These are phyloP conservation scores for Drosophila ohnishii DNA, from an alignment of 1,140 invertebrate species.

Conservation along the genomic window DNA sequence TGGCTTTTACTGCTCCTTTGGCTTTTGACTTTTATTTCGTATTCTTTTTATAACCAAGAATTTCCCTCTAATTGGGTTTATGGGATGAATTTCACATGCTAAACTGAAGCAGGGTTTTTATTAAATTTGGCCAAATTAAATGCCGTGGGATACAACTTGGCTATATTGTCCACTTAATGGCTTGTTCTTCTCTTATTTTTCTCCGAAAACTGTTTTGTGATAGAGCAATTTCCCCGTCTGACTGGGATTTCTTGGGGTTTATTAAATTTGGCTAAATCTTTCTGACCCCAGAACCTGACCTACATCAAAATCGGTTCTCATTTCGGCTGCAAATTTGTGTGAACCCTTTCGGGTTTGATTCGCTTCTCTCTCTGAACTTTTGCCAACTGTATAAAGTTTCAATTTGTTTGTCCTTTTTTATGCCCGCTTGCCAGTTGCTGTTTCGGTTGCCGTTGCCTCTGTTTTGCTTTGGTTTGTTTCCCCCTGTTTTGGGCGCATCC, in stretches of 20 bases:
- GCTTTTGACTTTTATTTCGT: background rate
- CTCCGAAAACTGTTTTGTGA: background rate
- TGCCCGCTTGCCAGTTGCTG: slow-evolving; percentile 1
- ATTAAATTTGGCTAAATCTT: slow-evolving; percentile 45
- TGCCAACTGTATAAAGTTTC: slow-evolving; percentile 56
- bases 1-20: background rate
- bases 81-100: slow-evolving; percentile 10
- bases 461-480: slow-evolving; percentile 18
- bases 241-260: slow-evolving; percentile 14
- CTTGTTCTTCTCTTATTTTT: slow-evolving; percentile 1
- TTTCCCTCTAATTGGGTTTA: slow-evolving; percentile 21
- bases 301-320: slow-evolving; percentile 47
- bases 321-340: slow-evolving; percentile 47
- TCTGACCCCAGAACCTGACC: slow-evolving; percentile 30
- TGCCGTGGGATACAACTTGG: background rate
- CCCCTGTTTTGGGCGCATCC: slow-evolving; percentile 37
- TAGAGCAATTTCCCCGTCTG: slow-evolving; percentile 8
- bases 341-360: slow-evolving; percentile 48
- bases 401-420: slow-evolving; percentile 48
- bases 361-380: slow-evolving; percentile 26
- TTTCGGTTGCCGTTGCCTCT: slow-evolving; percentile 2
- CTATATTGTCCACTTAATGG: slow-evolving; percentile 3
- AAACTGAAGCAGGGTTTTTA: slow-evolving; percentile 10
- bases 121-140: slow-evolving; percentile 26
- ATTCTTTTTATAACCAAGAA: background rate